Conservation (phyloP, 2,113 vertebrate species). For the Nyctibius bracteatus region DNA sequence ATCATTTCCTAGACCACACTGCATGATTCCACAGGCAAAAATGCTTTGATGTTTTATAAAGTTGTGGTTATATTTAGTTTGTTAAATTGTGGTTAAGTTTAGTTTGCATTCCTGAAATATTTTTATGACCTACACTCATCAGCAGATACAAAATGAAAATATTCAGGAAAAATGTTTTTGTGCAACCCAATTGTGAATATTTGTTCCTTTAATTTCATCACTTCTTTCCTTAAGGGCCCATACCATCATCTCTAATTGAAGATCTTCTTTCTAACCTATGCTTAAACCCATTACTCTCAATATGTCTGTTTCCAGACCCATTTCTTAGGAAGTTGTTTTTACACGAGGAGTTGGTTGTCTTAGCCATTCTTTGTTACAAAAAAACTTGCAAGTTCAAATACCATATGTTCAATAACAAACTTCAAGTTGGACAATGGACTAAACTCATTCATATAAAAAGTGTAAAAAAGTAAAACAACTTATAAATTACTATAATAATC, state of each 20-base stretch:
- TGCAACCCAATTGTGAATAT: background rate
- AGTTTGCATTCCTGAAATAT: background rate
- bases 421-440: background rate
- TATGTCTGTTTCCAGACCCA: background rate
- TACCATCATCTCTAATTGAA: background rate
- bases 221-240: background rate
- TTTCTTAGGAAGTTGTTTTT: background rate
- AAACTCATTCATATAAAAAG: background rate
- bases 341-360: background rate
- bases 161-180: background rate
- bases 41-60: background rate
- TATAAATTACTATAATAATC: constrained; percentile 60
- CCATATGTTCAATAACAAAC: accelerated
- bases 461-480: constrained; percentile 69
- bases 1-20: background rate
- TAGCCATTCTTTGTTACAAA: background rate
- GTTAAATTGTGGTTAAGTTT: background rate
- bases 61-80: background rate
- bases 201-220: background rate
- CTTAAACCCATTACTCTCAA: background rate
- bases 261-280: background rate
- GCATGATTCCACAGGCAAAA: background rate
- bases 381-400: background rate
- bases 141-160: background rate
- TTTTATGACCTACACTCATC: background rate